A percentile compares a stretch with the other conserved stretches of the same genome.
Conservation (phyloP, 2,797 vertebrate species). For the Crenuchus spilurus region DNA sequence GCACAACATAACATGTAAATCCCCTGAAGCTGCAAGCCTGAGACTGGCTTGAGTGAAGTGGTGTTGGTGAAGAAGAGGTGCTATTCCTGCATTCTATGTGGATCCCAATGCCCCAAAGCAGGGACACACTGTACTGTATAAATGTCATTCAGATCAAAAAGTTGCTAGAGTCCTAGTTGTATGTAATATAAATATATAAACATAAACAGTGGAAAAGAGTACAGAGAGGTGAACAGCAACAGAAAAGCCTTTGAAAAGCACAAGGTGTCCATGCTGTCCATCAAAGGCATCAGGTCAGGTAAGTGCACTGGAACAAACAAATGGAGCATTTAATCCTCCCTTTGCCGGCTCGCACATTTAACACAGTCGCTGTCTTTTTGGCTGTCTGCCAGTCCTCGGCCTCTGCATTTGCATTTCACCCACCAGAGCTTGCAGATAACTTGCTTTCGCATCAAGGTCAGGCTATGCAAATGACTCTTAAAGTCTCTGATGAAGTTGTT, state of each 20-base stretch:
- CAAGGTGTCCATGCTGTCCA: slow-evolving; percentile 16
- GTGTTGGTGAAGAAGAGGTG: no score
- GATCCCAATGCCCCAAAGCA: no score
- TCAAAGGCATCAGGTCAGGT: slow-evolving; percentile 25
- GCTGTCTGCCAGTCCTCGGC: slow-evolving; percentile 55
- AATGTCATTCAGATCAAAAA: no score
- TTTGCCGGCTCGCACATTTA: slow-evolving; percentile 55
- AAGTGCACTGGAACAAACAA: slow-evolving; percentile 37
- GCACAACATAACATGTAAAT: no score
- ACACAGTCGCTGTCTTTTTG: slow-evolving; percentile 59
- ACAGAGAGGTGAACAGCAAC: background rate
- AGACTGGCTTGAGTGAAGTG: no score
- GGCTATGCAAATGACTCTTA: slow-evolving; percentile 55
- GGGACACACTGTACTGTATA: no score
- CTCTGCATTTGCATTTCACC: slow-evolving; percentile 65
- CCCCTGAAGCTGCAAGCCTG: no score
- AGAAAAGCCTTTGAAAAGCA: slow-evolving; percentile 6
- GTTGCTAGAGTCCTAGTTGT: no score
- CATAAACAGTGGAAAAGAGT: slow-evolving; percentile 18
- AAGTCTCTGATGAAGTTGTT: slow-evolving; percentile 45
- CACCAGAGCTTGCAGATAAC: slow-evolving; percentile 63
- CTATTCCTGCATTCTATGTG: no score
- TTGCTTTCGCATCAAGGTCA: slow-evolving; percentile 65
- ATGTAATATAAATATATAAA: no score
- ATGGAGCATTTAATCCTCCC: slow-evolving; percentile 65